Evolutionary conservation across 2,113 vertebrate genomes (phyloP), one percentile per base, ranked within the genome.

Genomic region (Notarius lentiginosus): DNA sequence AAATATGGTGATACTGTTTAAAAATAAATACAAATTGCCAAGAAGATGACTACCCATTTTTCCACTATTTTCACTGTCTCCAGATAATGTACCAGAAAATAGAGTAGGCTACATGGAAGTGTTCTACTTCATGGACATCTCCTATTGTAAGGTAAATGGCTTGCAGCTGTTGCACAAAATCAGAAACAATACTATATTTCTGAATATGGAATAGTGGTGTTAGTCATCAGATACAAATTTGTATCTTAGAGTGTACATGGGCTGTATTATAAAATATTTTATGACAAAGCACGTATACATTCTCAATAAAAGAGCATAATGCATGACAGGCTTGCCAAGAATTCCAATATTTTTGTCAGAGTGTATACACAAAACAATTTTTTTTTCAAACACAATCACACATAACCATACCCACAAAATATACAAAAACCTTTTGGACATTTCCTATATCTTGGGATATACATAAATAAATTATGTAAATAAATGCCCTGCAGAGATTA

Each of bases 11-110:
- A 5, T 7, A n/a, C 11, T 66, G 18, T 20, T 14, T 14, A 30
- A 79, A 85, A 85, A 65, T 79, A 79, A 85, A 65, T 27, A 53
- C 58, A 79, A 63, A 85, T 53, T 24, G 77, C 75, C 8, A 60
- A 72, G 27, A 68, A 49, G 20, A 80, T 61, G 65, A 20, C 22
- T 10, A 12, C 15, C 41, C 1, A 30, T 60, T 81, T 63, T 56
- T 20, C 34, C 68, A 72, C 20, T 47, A 30, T 68, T 66, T 41
- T 68, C 63, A 80, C 1, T 27, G 53, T 34, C 89, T 91, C 88
- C 87, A 89, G 83, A 88, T 55, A 89, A 93, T 92, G 92, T 92
- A 93, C 92, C 93, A 93, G 90, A 92, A 90, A 94, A 92, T 91
- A 92, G 89, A 91, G 20, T 82, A 10, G 20, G 49, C 9, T 24